Conservation (phyloP, 2,888 invertebrate genomes). For the Hecatera dysodea region DNA sequence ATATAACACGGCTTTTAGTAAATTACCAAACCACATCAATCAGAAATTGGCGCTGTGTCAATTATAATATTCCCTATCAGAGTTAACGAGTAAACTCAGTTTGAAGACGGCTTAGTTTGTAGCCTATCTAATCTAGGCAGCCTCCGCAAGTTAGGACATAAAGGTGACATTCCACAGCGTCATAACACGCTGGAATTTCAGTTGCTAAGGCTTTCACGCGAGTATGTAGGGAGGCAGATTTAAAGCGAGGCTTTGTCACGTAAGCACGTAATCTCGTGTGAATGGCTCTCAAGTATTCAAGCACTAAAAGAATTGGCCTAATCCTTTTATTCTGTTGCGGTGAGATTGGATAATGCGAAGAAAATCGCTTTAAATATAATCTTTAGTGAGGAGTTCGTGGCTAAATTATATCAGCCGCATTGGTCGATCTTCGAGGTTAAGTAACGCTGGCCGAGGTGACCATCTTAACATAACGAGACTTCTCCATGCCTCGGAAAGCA, state of each 20-base stretch:
- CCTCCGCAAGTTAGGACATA: conserved; percentile 9
- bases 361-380: conserved; percentile 25
- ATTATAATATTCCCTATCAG: conserved; percentile 4
- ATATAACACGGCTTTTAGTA: background rate
- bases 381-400: too few relatives aligned
- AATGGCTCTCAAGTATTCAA: conserved; percentile 47
- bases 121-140: conserved; percentile 1
- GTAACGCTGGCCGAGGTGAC: too few relatives aligned
- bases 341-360: conserved; percentile 28
- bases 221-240: conserved; percentile 48
- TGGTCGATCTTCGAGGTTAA: too few relatives aligned
- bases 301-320: conserved; percentile 54
- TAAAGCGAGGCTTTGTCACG: conserved; percentile 50
- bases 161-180: conserved; percentile 43
- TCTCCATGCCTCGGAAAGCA: too few relatives aligned
- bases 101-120: conserved; percentile 1
- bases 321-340: conserved; percentile 41
- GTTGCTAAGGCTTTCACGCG: conserved; percentile 15
- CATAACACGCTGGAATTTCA: conserved; percentile 35
- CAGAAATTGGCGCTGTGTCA: background rate
- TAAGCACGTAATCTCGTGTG: conserved; percentile 55
- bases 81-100: background rate
- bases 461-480: too few relatives aligned
- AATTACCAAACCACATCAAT: conserved; percentile 6
- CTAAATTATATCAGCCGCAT: too few relatives aligned